These are phyloP conservation scores for Palloptera scutellata DNA, from an alignment of 2,888 invertebrate species.

Conservation along the genomic window DNA sequence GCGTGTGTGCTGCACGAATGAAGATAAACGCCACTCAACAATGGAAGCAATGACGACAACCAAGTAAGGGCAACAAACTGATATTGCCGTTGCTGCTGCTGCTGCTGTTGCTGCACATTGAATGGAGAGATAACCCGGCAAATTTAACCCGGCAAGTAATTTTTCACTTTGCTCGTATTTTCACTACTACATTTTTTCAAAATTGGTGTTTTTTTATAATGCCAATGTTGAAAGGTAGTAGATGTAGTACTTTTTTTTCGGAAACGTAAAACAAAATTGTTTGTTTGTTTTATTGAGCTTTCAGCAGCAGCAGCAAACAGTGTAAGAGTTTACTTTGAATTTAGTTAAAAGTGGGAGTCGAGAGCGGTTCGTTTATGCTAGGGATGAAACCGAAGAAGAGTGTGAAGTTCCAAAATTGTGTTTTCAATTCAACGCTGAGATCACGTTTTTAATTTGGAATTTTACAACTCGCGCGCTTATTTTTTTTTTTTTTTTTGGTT, in stretches of 20 bases:
- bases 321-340: too few relatives aligned
- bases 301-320: too few relatives aligned
- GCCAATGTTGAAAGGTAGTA: too few relatives aligned
- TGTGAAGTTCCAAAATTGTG: constrained; percentile 3
- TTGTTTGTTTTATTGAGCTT: too few relatives aligned
- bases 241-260: too few relatives aligned
- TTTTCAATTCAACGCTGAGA: constrained; percentile 59
- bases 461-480: constrained; percentile 49
- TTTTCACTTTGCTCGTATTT: constrained; percentile 44
- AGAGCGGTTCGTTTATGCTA: too few relatives aligned
- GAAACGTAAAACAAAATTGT: too few relatives aligned
- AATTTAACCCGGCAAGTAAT: constrained; percentile 48
- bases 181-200: too few relatives aligned
- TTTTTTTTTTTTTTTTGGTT: not conserved
- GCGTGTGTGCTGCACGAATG: constrained; percentile 20
- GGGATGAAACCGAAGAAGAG: not conserved
- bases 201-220: too few relatives aligned
- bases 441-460: constrained; percentile 63
- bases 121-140: constrained; percentile 57
- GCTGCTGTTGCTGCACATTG: constrained; percentile 23
- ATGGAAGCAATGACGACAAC: not conserved
- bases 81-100: constrained; percentile 2
- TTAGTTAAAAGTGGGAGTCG: too few relatives aligned
- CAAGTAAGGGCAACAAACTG: too few relatives aligned
- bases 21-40: constrained; percentile 26